These are phyloP conservation scores for Amiota minor DNA, from an alignment of 2,888 invertebrate species.

Conservation along the genomic window DNA sequence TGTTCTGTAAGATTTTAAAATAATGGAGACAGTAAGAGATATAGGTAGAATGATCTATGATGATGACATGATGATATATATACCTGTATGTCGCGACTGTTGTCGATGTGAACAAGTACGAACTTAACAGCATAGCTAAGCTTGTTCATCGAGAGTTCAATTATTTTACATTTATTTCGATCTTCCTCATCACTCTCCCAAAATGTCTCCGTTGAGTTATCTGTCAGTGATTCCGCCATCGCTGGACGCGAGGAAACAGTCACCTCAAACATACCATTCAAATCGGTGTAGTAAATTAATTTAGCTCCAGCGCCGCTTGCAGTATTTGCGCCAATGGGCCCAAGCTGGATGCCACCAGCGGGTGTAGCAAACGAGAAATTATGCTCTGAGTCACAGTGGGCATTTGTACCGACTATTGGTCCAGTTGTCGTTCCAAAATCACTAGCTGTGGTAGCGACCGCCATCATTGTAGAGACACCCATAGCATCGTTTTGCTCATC, in stretches of 20 bases:
- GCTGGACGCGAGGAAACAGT: constrained; percentile 94
- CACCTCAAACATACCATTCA: constrained; percentile 73
- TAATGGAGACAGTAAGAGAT: not conserved
- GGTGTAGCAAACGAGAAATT: constrained; percentile 50
- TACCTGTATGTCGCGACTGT: constrained; percentile 91
- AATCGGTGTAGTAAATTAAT: constrained; percentile 68
- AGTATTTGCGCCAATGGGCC: constrained; percentile 27
- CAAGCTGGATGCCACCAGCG: constrained; percentile 10
- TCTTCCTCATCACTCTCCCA: constrained; percentile 99
- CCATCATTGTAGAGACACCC: constrained; percentile 66
- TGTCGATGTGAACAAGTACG: constrained; percentile 93
- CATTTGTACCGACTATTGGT: constrained; percentile 49
- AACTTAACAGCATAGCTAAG: constrained; percentile 74
- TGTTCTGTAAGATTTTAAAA: constrained; percentile 78
- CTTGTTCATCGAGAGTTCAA: constrained; percentile 80
- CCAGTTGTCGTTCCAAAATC: constrained; percentile 37
- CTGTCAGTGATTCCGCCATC: constrained; percentile 93
- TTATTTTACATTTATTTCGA: constrained; percentile 90
- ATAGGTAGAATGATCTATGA: not conserved
- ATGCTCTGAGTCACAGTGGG: constrained; percentile 67
- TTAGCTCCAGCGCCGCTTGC: constrained; percentile 61
- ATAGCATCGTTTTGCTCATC: constrained; percentile 81
- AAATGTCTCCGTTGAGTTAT: constrained; percentile 97
- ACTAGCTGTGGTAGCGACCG: constrained; percentile 42
- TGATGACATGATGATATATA: not conserved